phyloP scores from a whole-genome alignment of 1,140 invertebrate species.

The Matsumurasca onukii region DNA sequence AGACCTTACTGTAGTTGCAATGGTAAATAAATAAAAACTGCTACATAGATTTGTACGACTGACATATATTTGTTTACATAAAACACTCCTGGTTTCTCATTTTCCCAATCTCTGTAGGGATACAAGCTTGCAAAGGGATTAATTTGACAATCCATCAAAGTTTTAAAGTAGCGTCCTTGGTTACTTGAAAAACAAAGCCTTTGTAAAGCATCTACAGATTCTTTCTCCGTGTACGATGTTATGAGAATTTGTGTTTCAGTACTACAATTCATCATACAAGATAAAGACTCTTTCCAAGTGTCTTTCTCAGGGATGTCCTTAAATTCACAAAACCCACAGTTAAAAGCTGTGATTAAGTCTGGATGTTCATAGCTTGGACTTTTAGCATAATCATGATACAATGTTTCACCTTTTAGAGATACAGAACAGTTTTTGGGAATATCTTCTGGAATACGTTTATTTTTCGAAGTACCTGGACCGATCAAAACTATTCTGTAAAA shows the following conservation, averaged over 20 bases:
- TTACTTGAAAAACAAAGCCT: constrained; percentile 20
- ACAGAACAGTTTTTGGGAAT: no score
- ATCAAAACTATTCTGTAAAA: no score
- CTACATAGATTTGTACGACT: not conserved
- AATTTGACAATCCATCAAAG: not conserved
- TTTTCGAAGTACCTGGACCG: no score
- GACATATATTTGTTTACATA: constrained; percentile 6
- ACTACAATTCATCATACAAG: constrained; percentile 37
- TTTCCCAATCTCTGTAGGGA: constrained; percentile 17
- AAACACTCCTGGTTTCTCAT: constrained; percentile 1
- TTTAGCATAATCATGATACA: constrained; percentile 1
- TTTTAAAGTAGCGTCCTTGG: constrained; percentile 20
- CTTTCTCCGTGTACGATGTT: not conserved
- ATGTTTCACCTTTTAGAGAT: no score
- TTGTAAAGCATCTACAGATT: not conserved
- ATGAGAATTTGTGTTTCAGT: constrained; percentile 40
- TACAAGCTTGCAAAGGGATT: constrained; percentile 14
- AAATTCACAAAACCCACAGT: constrained; percentile 47
- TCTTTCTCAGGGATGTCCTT: constrained; percentile 36
- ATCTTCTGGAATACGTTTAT: no score
- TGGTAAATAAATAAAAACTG: no score
- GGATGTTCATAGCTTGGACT: constrained; percentile 37
- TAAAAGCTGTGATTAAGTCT: constrained; percentile 45
- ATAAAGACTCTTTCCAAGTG: constrained; percentile 44
- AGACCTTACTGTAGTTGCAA: no score